Evolutionary conservation across 2,888 invertebrate genomes (phyloP), one percentile per base, ranked within the genome.

Genomic region (Tricholauxania praeusta): DNA sequence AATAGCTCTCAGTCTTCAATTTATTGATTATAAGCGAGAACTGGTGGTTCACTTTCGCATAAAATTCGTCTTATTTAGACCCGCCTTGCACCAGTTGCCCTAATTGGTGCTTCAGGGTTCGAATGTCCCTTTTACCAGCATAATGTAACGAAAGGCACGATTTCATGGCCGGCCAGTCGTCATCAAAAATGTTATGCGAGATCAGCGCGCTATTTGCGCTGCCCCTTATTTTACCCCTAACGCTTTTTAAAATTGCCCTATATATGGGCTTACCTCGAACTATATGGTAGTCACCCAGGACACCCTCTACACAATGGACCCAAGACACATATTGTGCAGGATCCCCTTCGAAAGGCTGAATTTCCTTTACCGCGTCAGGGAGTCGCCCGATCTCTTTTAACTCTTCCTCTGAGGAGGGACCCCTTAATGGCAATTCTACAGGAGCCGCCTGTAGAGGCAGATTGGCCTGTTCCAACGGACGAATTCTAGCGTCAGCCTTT

Each of bases 61-160:
- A 79, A 52, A 78, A 79, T 55, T 75, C 72, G 17, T 78, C 72
- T 49, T 62, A 69, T 15, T 64, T 76, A 71, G 47, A 32, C 69
- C 71, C 73, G 15, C 74, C 62, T 55, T 77, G 78, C 0, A 71
- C 51, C 10, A 78, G 57, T 47, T 72, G 71, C 64, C 72, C 73
- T 0, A 78, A 49, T 70, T 80, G 74, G 55, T 78, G 76, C 55
- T 79, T 74, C 3, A 78, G 55, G 0, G 76, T 78, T 10, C 76
- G 67, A 1, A 77, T 49, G 59, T 79, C 79, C 48, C 75, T 22
- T 22, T 78, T 80, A 47, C 76, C 78, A 0, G 77, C 78, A 47
- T 78, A 77, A n/a, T 78, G 77, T 14, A 78, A 72, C 6, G 76
- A 77, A 10, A 77, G 65, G 22, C 72, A 72, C 62, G 19, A 68